These are phyloP conservation scores for Drosophila bocki DNA, from an alignment of 1,140 invertebrate genomes.

Conservation along the genomic window DNA sequence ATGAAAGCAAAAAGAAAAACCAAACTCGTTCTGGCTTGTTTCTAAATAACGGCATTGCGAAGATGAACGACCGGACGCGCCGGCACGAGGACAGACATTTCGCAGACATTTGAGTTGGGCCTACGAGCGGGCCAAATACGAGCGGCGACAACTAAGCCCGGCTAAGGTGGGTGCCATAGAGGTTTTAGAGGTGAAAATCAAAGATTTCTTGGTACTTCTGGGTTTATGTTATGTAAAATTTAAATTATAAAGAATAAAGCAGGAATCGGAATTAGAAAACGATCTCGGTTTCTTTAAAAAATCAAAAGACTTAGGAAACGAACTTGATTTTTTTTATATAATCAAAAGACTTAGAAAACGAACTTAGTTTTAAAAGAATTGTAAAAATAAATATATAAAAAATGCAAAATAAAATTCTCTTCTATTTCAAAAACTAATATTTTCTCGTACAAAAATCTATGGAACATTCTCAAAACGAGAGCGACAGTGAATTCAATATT, in stretches of 20 bases:
- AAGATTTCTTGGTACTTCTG: too few relatives aligned
- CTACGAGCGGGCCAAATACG: constrained; percentile 48
- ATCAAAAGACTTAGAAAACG: background rate
- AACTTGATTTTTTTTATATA: background rate
- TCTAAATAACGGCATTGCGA: constrained; percentile 82
- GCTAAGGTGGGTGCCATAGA: constrained; percentile 22
- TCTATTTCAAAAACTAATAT: background rate
- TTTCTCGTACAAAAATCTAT: background rate
- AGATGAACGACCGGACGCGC: constrained; percentile 75
- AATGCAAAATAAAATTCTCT: background rate
- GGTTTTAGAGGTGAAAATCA: too few relatives aligned
- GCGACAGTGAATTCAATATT: constrained; percentile 49
- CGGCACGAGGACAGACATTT: constrained; percentile 53
- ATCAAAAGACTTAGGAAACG: background rate
- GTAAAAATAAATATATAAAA: too few relatives aligned
- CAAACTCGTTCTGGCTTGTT: constrained; percentile 78
- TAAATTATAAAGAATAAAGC: too few relatives aligned
- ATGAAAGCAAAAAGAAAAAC: constrained; percentile 40
- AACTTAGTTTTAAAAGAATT: background rate
- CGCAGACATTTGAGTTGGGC: constrained; percentile 70
- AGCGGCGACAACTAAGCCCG: constrained; percentile 20
- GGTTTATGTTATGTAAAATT: too few relatives aligned
- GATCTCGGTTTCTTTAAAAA: background rate
- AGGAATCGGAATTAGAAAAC: background rate
- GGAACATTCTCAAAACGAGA: constrained; percentile 34